A percentile compares a stretch with the other conserved stretches of the same genome.
phyloP scores from a whole-genome alignment of 1,140 invertebrate genomes.

The Solenopsis fugax region DNA sequence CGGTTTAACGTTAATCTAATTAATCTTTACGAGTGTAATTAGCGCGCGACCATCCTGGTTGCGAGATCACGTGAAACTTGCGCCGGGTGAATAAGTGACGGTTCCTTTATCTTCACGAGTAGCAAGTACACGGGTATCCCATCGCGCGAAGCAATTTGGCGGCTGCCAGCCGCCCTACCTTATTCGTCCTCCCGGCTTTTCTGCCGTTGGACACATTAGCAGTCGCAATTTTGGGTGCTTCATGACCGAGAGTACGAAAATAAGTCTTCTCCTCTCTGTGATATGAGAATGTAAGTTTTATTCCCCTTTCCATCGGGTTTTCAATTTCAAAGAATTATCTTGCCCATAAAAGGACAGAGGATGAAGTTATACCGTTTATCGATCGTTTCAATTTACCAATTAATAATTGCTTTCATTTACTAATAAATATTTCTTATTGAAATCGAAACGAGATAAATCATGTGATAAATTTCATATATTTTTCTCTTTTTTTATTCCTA shows the following conservation, averaged over 20 bases:
- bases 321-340: conserved; percentile 25
- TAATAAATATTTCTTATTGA: background rate
- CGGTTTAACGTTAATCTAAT: conserved; percentile 82
- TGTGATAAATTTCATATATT: background rate
- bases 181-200: background rate
- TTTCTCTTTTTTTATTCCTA: background rate
- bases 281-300: conserved; percentile 13
- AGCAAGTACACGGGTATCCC: conserved; percentile 84
- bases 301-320: background rate
- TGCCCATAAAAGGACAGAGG: too few relatives aligned
- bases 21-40: conserved; percentile 85
- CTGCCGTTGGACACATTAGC: conserved; percentile 3
- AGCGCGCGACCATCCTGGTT: conserved; percentile 72
- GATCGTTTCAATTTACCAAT: background rate
- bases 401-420: background rate
- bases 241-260: background rate
- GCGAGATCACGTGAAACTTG: conserved; percentile 67
- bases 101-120: conserved; percentile 84
- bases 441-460: background rate
- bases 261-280: conserved; percentile 23
- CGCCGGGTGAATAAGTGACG: conserved; percentile 63
- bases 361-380: background rate
- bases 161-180: conserved; percentile 73
- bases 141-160: conserved; percentile 83
- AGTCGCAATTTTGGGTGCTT: conserved; percentile 25